These are phyloP conservation scores for Atta texana DNA, from an alignment of 1,140 invertebrate genomes.

Conservation along the genomic window DNA sequence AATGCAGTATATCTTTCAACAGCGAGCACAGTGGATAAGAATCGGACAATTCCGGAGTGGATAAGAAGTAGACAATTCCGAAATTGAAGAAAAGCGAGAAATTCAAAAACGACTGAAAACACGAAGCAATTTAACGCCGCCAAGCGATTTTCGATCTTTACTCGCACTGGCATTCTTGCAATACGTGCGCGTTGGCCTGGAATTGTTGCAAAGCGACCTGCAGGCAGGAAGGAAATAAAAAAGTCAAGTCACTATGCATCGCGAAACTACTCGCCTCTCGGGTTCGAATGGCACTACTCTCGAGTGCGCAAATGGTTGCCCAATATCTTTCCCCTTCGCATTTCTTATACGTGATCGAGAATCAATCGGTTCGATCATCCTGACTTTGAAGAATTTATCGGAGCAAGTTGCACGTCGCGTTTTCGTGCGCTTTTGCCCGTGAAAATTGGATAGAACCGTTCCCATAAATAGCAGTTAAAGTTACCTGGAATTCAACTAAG, in stretches of 20 bases:
- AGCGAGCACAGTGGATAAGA: neutral
- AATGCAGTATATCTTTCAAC: neutral
- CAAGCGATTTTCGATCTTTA: conserved; percentile 23
- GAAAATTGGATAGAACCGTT: conserved; percentile 39
- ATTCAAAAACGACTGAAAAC: conserved; percentile 60
- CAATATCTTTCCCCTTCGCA: conserved; percentile 7
- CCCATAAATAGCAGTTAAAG: conserved; percentile 31
- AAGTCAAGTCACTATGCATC: conserved; percentile 43
- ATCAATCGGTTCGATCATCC: conserved; percentile 26
- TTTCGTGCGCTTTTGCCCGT: neutral
- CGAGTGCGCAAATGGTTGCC: conserved; percentile 31
- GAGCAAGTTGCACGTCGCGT: neutral
- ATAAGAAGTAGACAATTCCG: conserved; percentile 20
- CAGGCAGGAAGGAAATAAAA: conserved; percentile 1
- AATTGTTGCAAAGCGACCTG: conserved; percentile 28
- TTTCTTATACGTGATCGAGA: neutral
- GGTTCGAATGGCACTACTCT: conserved; percentile 19
- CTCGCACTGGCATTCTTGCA: conserved; percentile 7
- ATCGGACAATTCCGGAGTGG: conserved; percentile 4
- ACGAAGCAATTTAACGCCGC: conserved; percentile 39
- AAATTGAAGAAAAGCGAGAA: conserved; percentile 52
- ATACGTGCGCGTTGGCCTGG: neutral
- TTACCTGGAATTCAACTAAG: conserved; percentile 27
- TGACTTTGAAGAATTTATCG: conserved; percentile 23
- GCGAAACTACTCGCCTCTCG: conserved; percentile 45